Evolutionary conservation across 1,140 invertebrate species (phyloP).

Genomic region (Eciton burchellii): DNA sequence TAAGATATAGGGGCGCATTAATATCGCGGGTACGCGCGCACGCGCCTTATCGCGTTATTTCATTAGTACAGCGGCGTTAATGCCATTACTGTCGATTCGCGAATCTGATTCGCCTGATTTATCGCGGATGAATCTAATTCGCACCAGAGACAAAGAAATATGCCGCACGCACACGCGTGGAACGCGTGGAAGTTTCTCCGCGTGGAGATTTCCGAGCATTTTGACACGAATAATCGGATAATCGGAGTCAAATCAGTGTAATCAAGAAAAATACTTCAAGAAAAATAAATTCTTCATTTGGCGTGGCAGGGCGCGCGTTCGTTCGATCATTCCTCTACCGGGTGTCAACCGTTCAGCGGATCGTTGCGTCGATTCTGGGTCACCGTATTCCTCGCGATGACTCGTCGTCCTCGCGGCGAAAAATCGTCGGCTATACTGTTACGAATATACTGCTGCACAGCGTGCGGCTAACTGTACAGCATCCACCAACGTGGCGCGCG

Average conservation of each 20-base stretch:
- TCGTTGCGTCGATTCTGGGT: constrained; percentile 51
- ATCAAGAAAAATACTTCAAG: no score
- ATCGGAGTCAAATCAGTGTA: no score
- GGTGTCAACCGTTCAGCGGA: neutral
- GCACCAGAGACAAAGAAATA: no score
- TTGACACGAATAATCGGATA: no score
- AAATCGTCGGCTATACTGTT: constrained; percentile 72
- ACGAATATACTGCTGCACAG: constrained; percentile 34
- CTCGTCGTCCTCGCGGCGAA: neutral
- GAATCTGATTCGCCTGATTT: no score
- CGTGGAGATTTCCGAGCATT: no score
- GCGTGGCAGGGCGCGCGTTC: no score
- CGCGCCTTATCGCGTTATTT: neutral
- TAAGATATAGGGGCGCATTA: neutral
- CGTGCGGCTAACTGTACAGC: constrained; percentile 77
- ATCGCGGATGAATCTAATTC: no score
- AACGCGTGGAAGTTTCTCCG: no score
- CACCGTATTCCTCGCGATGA: constrained; percentile 54
- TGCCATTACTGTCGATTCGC: neutral
- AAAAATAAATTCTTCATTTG: no score
- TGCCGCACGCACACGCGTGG: no score
- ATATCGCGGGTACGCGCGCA: neutral
- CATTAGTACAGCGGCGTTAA: neutral
- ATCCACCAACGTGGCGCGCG: constrained; percentile 42
- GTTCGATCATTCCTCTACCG: neutral